Base-by-base conservation (phyloP, 2,797 vertebrate genomes). In the Silurus aristotelis region DNA sequence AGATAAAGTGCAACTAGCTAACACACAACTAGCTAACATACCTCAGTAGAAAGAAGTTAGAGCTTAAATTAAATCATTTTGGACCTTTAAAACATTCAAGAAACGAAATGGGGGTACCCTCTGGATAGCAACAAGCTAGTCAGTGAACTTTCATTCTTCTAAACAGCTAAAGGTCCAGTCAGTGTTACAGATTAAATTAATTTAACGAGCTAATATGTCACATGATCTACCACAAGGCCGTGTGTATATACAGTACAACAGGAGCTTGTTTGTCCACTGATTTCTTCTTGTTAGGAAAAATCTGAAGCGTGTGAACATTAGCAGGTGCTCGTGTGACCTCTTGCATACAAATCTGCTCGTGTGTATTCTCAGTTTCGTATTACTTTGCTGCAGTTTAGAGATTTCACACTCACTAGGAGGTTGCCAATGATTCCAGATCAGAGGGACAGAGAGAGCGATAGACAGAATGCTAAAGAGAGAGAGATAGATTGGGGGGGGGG, bases 331-430 rank as follows among this genome's bases (percentile, higher is more conserved):
- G 38, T 61, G 56, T 27, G 68, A 19, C 3, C 15, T 55, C 15
- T n/a, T 46, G 68, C 22, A 72, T 77, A 38, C 67, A 58, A 72
- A 83, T 73, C 22, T 46, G 6, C 63, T 13, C 27, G 7, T 48
- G 56, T 25, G 58, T 43, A 19, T n/a, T 43, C 55, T 12, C 19
- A 77, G 66, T 55, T 67, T 38, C 25, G 56, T 76, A 56, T 75
- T 76, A 12, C 46, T 12, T 6, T 64, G 75, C 19, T 60, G 31
- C 48, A 31, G 3, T 67, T 60, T 46, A 19, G 61, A 84, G 61
- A 58, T 77, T 66, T 25, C 73, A 9, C 48, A 38, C 72, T 77
- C 72, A 77, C 25, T n/a, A 27, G 75, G 52, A 70, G 64, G 83
- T 56, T 58, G 72, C 46, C 46, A 77, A 68, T 7, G n/a, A 14